Conservation (phyloP, 2,888 invertebrate species). For the Rhagium mordax region DNA sequence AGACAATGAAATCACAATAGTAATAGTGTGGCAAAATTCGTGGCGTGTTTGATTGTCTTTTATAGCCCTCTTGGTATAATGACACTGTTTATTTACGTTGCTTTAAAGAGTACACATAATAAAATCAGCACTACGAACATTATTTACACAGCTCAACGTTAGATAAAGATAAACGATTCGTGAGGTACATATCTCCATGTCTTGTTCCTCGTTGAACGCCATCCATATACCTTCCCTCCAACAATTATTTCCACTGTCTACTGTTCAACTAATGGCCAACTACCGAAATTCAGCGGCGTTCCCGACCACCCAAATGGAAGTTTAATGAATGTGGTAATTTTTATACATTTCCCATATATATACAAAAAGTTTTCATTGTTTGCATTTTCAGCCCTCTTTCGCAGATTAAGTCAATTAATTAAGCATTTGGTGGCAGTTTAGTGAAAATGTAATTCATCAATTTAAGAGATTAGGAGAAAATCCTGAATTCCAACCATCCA, state of each 20-base stretch:
- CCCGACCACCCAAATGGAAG: background rate
- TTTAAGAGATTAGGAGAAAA: background rate
- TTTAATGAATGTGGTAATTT: slow-evolving; percentile 6
- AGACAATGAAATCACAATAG: too few relatives aligned
- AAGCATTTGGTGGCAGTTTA: background rate
- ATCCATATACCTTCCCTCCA: slow-evolving; percentile 17
- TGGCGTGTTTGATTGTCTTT: too few relatives aligned
- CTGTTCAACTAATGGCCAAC: slow-evolving; percentile 13
- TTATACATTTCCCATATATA: background rate
- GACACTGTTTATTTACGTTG: background rate
- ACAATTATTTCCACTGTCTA: slow-evolving; percentile 18
- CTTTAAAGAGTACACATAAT: background rate
- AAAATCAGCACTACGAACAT: background rate
- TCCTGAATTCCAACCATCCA: background rate
- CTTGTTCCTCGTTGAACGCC: slow-evolving; percentile 1
- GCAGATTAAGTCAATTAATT: background rate
- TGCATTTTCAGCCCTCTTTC: background rate
- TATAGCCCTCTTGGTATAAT: too few relatives aligned
- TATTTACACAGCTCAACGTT: background rate
- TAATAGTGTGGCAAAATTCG: too few relatives aligned
- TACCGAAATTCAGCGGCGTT: slow-evolving; percentile 7
- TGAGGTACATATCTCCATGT: background rate
- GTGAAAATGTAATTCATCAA: background rate
- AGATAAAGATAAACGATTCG: background rate
- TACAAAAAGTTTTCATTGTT: background rate